These are phyloP conservation scores for Vireo griseus DNA, from an alignment of 2,797 vertebrate genomes.

Conservation along the genomic window DNA sequence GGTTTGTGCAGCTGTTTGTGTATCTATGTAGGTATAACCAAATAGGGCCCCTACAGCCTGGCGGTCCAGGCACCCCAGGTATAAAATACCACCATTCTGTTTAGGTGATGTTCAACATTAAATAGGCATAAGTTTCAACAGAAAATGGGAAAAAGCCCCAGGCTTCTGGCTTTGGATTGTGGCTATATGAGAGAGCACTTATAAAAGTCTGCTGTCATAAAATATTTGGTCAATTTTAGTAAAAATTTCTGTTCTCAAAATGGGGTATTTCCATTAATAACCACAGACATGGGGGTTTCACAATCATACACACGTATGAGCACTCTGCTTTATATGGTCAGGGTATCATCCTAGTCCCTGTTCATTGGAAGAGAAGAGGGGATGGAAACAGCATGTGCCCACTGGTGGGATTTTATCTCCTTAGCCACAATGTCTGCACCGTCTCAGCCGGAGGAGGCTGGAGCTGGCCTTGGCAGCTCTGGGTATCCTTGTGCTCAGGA, in stretches of 20 bases:
- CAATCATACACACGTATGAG: neutral
- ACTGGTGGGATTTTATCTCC: neutral
- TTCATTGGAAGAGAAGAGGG: neutral
- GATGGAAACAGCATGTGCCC: neutral
- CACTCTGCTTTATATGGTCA: neutral
- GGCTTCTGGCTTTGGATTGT: neutral
- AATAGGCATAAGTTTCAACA: neutral
- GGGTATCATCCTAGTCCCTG: neutral
- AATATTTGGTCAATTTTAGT: neutral
- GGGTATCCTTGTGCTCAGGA: neutral
- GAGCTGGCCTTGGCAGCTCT: neutral
- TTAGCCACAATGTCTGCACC: neutral
- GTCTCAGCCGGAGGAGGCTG: rapidly evolving
- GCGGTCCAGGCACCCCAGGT: neutral
- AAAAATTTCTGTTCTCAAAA: neutral
- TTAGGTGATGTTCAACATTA: neutral
- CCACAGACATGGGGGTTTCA: neutral
- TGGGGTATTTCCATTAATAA: neutral
- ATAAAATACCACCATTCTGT: neutral
- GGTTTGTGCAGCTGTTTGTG: neutral
- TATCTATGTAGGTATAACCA: rapidly evolving
- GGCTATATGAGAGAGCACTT: neutral
- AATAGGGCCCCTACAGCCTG: neutral
- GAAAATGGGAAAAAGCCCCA: neutral
- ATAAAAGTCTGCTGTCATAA: neutral